These are phyloP conservation scores for Amblyjoppa proteus DNA, from an alignment of 2,888 invertebrate species.

Conservation along the genomic window DNA sequence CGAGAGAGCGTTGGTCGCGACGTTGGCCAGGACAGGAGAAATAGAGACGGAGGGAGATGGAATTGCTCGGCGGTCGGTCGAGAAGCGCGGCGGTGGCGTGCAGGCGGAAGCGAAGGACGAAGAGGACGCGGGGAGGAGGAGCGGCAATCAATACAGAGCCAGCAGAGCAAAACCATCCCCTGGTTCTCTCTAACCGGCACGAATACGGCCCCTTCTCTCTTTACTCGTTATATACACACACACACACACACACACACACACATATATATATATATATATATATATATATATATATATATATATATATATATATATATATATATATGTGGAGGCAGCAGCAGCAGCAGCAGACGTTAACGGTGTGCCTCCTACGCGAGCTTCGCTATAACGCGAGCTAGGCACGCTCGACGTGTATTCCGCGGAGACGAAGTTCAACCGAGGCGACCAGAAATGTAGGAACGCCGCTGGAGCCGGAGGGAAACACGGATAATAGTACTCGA, in stretches of 20 bases:
- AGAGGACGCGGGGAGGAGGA: conserved; percentile 69
- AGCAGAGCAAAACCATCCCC: conserved; percentile 82
- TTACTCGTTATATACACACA: conserved; percentile 43
- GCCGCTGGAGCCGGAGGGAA: not conserved
- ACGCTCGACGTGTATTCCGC: conserved; percentile 35
- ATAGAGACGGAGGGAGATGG: conserved; percentile 48
- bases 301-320: conserved; percentile 3
- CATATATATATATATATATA: conserved; percentile 32
- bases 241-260: conserved; percentile 1
- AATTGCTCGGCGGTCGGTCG: conserved; percentile 61
- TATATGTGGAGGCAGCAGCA: conserved; percentile 44
- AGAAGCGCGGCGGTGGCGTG: conserved; percentile 66
- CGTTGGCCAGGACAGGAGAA: conserved; percentile 60
- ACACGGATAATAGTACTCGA: conserved; percentile 9
- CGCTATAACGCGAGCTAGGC: conserved; percentile 42
- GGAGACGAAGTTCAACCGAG: not conserved
- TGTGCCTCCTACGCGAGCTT: conserved; percentile 56
- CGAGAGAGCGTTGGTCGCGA: conserved; percentile 41
- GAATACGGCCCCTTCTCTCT: conserved; percentile 68
- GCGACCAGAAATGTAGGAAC: not conserved
- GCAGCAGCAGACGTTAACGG: conserved; percentile 56
- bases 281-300: conserved; percentile 9
- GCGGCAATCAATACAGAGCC: conserved; percentile 84
- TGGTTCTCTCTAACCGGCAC: conserved; percentile 73
- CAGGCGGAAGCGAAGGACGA: conserved; percentile 73